Conservation (phyloP, 2,113 vertebrate genomes). For the Phalacrocorax brasilianus region DNA sequence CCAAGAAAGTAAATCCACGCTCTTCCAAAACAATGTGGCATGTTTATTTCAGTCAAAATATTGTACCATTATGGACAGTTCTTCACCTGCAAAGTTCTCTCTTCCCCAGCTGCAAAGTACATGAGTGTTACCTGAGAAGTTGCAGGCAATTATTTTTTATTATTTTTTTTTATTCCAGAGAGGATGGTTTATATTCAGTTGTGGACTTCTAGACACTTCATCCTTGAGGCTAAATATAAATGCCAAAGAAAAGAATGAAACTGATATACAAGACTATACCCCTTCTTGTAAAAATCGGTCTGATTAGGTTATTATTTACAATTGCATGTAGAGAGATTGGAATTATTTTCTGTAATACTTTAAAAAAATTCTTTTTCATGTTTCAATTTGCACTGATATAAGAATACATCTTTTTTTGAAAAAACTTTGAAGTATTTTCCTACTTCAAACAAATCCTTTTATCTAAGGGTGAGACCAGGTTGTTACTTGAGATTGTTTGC, state of each 20-base stretch:
- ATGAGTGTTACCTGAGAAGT: not conserved
- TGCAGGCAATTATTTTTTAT: not conserved
- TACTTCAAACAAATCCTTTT: constrained; percentile 53
- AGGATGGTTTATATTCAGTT: not conserved
- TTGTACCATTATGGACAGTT: not conserved
- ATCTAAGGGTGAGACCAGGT: constrained; percentile 14
- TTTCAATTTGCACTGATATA: not conserved
- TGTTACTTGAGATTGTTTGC: constrained; percentile 53
- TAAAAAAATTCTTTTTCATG: not conserved
- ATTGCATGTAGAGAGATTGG: not conserved
- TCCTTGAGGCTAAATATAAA: not conserved
- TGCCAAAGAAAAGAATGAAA: not conserved
- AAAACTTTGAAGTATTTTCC: not conserved
- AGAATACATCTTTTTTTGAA: not conserved
- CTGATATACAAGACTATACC: not conserved
- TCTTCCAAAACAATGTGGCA: not conserved
- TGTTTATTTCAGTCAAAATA: not conserved
- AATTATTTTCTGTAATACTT: not conserved
- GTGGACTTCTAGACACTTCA: not conserved
- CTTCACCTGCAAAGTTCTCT: not conserved
- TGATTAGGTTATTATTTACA: not conserved
- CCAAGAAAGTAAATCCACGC: not conserved
- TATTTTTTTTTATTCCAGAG: not conserved
- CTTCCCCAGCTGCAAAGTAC: not conserved
- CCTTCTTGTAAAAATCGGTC: not conserved